Conservation (phyloP, 37 sponge, comb jelly and placozoan species). For the Dysidea cf. avara region DNA sequence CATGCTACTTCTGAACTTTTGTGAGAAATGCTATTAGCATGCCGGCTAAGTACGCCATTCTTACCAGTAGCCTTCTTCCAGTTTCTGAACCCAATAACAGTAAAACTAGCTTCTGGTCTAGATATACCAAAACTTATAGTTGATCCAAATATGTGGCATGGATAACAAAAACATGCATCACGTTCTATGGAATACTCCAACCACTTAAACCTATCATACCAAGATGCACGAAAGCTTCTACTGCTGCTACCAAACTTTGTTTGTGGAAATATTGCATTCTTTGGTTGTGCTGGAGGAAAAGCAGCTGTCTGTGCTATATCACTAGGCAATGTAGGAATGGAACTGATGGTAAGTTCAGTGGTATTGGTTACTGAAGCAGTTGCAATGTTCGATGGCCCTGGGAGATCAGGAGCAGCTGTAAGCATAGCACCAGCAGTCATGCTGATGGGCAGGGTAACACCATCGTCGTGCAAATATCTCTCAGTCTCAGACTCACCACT, state of each 20-base stretch:
- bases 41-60: conserved; percentile 41
- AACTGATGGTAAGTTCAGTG: too few species aligned
- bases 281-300: conserved; percentile 41
- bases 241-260: conserved; percentile 43
- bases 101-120: conserved; percentile 31
- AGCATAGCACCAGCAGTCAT: too few species aligned
- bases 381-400: too few species aligned
- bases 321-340: background rate
- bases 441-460: too few species aligned
- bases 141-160: conserved; percentile 37
- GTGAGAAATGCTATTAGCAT: too few species aligned
- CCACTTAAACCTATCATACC: conserved; percentile 46
- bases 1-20: too few species aligned
- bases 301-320: conserved; percentile 35
- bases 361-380: too few species aligned
- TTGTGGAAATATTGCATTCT: conserved; percentile 32
- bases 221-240: conserved; percentile 44
- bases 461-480: too few species aligned
- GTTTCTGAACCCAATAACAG: conserved; percentile 38
- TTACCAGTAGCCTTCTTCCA: conserved; percentile 66
- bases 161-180: too few species aligned
- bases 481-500: too few species aligned
- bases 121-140: conserved; percentile 38
- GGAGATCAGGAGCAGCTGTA: too few species aligned
- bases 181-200: too few species aligned